These are phyloP conservation scores for Branchinecta lynchi DNA, from an alignment of 1,140 invertebrate genomes.

Conservation along the genomic window DNA sequence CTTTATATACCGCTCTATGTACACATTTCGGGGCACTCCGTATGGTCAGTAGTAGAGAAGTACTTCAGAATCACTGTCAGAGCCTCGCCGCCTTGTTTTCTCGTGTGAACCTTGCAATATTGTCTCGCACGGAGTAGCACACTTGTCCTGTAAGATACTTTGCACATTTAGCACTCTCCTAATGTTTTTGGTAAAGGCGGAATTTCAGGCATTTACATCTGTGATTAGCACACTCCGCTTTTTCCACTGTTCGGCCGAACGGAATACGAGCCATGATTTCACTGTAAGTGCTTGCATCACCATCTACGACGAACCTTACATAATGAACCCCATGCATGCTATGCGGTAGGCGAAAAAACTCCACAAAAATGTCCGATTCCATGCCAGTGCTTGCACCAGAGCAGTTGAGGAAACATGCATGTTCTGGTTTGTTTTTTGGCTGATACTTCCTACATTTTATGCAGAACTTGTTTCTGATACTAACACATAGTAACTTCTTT, in stretches of 20 bases:
- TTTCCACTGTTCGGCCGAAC: neutral
- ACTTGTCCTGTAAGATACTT: neutral
- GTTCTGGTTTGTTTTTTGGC: neutral
- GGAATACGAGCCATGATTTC: neutral
- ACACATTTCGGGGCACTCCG: neutral
- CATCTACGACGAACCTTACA: neutral
- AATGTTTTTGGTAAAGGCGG: neutral
- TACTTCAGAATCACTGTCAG: neutral
- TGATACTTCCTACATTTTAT: neutral
- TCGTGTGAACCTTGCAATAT: neutral
- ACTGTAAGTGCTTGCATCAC: neutral
- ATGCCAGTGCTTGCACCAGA: neutral
- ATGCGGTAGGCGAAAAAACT: no score
- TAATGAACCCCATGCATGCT: no score
- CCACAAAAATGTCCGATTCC: no score
- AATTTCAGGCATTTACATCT: neutral
- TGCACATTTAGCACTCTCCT: neutral
- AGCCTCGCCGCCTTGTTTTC: neutral
- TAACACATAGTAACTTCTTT: constrained; percentile 6
- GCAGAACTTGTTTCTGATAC: neutral
- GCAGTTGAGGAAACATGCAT: neutral
- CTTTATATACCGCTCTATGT: neutral
- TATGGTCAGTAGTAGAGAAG: neutral
- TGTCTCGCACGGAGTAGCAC: neutral
- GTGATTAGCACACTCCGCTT: neutral